Evolutionary conservation across 2,797 vertebrate species (phyloP).

Genomic region (Knipowitschia caucasica): DNA sequence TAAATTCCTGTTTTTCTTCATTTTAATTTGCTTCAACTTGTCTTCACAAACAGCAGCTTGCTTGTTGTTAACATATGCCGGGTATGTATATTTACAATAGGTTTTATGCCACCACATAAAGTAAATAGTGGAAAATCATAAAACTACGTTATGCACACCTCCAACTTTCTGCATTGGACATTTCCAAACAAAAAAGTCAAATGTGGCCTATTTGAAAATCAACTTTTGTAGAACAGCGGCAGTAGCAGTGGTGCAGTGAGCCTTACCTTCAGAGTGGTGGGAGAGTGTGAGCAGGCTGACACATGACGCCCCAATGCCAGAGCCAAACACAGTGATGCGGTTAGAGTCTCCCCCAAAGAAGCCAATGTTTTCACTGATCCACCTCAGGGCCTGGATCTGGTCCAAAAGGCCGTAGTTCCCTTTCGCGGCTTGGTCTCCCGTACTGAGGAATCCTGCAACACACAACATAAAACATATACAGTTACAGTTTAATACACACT

Average conservation of each 20-base stretch:
- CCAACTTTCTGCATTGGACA: too few relatives aligned
- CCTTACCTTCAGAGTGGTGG: conserved; percentile 95
- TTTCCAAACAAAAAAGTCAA: too few relatives aligned
- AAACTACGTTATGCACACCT: too few relatives aligned
- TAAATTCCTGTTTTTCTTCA: too few relatives aligned
- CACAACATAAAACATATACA: conserved; percentile 13
- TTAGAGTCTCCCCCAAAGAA: conserved; percentile 97
- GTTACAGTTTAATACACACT: neutral
- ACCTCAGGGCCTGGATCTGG: conserved; percentile 96
- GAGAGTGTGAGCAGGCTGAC: conserved; percentile 97
- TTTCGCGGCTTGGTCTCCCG: conserved; percentile 97
- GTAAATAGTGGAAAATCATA: too few relatives aligned
- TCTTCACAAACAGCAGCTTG: too few relatives aligned
- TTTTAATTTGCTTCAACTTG: too few relatives aligned
- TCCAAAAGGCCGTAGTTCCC: conserved; percentile 97
- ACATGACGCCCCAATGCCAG: conserved; percentile 95
- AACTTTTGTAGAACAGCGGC: too few relatives aligned
- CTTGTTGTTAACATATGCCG: too few relatives aligned
- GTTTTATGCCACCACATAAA: too few relatives aligned
- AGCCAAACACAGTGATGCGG: conserved; percentile 97
- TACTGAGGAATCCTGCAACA: conserved; percentile 90
- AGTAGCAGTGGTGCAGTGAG: conserved; percentile 11
- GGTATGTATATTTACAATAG: too few relatives aligned
- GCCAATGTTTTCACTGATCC: conserved; percentile 98
- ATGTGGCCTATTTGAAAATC: too few relatives aligned